Base-by-base conservation (phyloP, 1,140 invertebrate species). In the Drosophila tsacasi region DNA sequence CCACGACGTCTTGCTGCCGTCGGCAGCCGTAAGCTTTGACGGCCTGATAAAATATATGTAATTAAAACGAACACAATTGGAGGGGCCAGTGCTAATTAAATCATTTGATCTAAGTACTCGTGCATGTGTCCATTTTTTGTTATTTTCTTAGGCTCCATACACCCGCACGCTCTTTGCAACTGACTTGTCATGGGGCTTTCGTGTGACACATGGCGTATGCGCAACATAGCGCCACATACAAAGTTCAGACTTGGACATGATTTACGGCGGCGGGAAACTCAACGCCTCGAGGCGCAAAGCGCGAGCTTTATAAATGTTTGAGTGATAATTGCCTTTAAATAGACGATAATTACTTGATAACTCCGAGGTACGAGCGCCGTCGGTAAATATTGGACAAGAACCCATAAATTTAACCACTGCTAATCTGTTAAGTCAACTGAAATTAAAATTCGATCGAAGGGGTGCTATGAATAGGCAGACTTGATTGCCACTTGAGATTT, bases 31-130 rank as follows among this genome's bases (percentile, higher is more conserved):
- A 62, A 52, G 46, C 73, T 61, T 47, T 47, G 55, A 61, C 68
- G 77, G 71, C 64, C 72, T 87, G 84, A 83, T 89, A 83, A 89
- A 80, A 84, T 87, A 63, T 87, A 81, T 89, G 84, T 87, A 84
- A 87, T 87, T 87, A 87, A 81, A 87, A 76, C 52, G 81, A 87
- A 75, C 77, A 69, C 84, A 87, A 89, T 89, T 87, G 84, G 81
- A 84, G 83, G 79, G 84, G 81, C 85, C 84, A 78, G 49, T 78
- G 81, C 81, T 87, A 87, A 87, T 87, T 89, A 87, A 87, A 87
- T 87, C 83, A 84, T 84, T 81, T 61, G 83, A 65, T 81, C 77
- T 76, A 58, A 69, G 64, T 61, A 30, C 39, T 49, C 67, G 66
- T 78, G 67, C 57, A 62, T 49, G 59, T 59, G 61, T 64, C 23